Evolutionary conservation across 2,113 vertebrate species (phyloP).

Genomic region (Eidolon helvum): DNA sequence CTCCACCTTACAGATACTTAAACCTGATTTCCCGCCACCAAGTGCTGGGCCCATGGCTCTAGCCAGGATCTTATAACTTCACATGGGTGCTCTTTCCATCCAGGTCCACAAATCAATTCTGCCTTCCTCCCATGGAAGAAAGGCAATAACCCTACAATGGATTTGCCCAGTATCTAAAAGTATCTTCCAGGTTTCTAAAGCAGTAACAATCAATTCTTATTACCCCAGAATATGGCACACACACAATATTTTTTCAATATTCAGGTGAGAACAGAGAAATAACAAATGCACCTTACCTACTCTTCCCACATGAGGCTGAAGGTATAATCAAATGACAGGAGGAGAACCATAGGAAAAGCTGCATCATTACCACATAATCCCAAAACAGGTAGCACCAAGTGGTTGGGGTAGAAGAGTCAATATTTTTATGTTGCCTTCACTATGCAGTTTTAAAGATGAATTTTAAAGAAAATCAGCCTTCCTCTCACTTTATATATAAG

Average conservation of each 20-base stretch:
- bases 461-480: background rate
- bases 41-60: background rate
- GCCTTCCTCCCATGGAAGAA: background rate
- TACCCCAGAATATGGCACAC: background rate
- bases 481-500: background rate
- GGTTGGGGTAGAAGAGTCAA: background rate
- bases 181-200: background rate
- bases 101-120: background rate
- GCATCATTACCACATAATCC: background rate
- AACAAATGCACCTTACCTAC: background rate
- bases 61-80: background rate
- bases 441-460: background rate
- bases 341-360: background rate
- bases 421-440: background rate
- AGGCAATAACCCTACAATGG: background rate
- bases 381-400: background rate
- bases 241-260: background rate
- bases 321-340: background rate
- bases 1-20: background rate
- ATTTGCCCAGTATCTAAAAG: background rate
- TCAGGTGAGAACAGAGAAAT: background rate
- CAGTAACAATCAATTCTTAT: background rate
- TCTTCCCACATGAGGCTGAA: background rate
- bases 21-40: background rate
- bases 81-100: background rate